Percentiles rank a stretch among this genome's conserved stretches.
Conservation (phyloP, 2,113 vertebrate species). For the human (Homo sapiens) region GRCh38 chr12:11736501-11737000, state of each 20-base stretch:
- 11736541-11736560: not conserved
- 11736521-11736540: not conserved
- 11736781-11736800: not conserved
- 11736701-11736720: not conserved
- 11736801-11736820: slow-evolving; percentile 9
- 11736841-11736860: slow-evolving; percentile 15
- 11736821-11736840: not conserved
- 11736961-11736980: not conserved
- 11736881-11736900: not conserved
- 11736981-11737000: not conserved
- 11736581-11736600: not conserved
- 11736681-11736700: not conserved
- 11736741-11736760: not conserved
- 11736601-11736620: not conserved
- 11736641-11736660: not conserved
- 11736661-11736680: not conserved
- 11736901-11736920: not conserved
- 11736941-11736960: not conserved
- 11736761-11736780: not conserved
- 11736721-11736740: not conserved
- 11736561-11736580: not conserved
- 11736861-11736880: not conserved
- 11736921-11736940: not conserved
- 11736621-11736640: not conserved
- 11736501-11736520: not conserved